phyloP scores from a whole-genome alignment of 2,113 vertebrate genomes.

The Pangasianodon hypophthalmus region DNA sequence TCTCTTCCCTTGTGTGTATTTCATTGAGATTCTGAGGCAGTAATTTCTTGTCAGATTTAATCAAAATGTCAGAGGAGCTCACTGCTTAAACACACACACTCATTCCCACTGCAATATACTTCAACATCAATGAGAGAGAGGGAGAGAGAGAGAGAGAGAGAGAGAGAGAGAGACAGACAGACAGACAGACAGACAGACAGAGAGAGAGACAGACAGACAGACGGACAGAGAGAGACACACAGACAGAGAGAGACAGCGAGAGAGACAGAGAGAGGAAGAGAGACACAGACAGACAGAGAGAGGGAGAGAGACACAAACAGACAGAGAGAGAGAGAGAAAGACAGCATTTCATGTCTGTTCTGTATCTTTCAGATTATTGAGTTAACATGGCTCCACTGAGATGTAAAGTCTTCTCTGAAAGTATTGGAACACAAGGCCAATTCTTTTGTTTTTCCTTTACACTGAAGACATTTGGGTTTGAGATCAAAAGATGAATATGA shows the following conservation, averaged over 20 bases:
- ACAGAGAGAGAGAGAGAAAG: neutral
- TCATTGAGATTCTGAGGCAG: constrained; percentile 24
- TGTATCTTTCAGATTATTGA: neutral
- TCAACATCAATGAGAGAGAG: neutral
- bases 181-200: neutral
- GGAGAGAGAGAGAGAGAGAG: neutral
- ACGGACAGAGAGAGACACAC: neutral
- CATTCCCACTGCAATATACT: neutral
- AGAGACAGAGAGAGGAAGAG: neutral
- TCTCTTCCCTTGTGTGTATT: constrained; percentile 10
- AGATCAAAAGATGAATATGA: no score
- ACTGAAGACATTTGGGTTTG: no score
- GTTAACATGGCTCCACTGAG: neutral
- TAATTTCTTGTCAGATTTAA: constrained; percentile 25
- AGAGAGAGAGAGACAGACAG: constrained; percentile 1
- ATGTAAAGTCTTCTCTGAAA: neutral
- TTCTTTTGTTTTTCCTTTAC: neutral
- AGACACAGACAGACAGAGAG: neutral
- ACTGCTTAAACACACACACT: neutral
- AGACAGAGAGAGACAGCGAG: neutral
- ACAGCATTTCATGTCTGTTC: neutral
- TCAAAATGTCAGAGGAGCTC: constrained; percentile 23
- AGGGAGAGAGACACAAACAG: neutral
- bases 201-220: neutral
- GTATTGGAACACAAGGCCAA: neutral